Evolutionary conservation across 2,888 invertebrate species (phyloP).

Genomic region (Rutpela maculata): DNA sequence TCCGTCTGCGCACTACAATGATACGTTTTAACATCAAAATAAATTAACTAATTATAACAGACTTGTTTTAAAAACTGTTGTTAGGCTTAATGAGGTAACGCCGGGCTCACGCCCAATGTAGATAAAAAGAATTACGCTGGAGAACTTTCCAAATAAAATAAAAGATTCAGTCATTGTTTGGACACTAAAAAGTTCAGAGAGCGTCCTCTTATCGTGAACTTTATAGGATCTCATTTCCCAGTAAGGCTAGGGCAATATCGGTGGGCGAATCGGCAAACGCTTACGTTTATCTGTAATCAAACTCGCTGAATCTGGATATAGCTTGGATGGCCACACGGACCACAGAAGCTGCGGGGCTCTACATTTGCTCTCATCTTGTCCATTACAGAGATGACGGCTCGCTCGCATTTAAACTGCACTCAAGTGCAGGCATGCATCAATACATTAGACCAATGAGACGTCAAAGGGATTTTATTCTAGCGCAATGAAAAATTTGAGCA

Average conservation of each 20-base stretch:
- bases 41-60: conserved; percentile 67
- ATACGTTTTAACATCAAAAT: conserved; percentile 59
- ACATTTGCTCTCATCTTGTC: conserved; percentile 43
- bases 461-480: not conserved
- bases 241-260: conserved; percentile 55
- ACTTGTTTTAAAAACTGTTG: conserved; percentile 63
- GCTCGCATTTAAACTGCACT: conserved; percentile 42
- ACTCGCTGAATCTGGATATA: conserved; percentile 37
- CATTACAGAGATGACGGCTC: conserved; percentile 45
- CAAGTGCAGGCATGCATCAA: conserved; percentile 42
- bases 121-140: conserved; percentile 45
- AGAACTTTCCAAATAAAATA: conserved; percentile 64
- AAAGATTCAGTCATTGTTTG: conserved; percentile 66
- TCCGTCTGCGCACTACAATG: conserved; percentile 64
- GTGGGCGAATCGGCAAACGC: conserved; percentile 42
- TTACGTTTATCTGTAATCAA: conserved; percentile 50
- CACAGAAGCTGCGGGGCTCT: conserved; percentile 31
- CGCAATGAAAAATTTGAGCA: not conserved
- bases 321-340: conserved; percentile 24
- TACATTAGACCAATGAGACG: conserved; percentile 29
- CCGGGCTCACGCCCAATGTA: conserved; percentile 21
- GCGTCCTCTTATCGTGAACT: conserved; percentile 58
- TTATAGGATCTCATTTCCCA: conserved; percentile 62
- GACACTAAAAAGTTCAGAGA: conserved; percentile 62
- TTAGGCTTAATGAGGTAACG: conserved; percentile 58